Evolutionary conservation across 2,113 vertebrate genomes (phyloP).

Genomic region (Serinus canaria): DNA sequence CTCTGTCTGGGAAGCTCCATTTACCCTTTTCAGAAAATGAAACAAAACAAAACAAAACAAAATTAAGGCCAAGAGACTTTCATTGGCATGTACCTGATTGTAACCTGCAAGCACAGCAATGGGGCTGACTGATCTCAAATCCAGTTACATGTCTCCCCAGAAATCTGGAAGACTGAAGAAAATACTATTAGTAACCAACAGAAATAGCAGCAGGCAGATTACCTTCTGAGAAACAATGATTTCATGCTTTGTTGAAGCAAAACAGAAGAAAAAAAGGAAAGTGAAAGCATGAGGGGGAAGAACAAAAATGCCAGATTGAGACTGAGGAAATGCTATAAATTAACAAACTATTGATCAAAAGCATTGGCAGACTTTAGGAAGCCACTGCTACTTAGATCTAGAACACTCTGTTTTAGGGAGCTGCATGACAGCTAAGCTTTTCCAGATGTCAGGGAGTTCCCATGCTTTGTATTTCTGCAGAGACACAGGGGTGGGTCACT

Average conservation of each 20-base stretch:
- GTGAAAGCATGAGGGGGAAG: neutral
- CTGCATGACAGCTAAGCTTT: neutral
- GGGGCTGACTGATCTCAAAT: neutral
- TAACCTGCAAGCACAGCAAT: neutral
- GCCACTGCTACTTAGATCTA: neutral
- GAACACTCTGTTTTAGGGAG: neutral
- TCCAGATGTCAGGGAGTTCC: neutral
- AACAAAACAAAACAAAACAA: neutral
- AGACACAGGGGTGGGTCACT: neutral
- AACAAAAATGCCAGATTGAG: neutral
- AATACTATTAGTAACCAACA: neutral
- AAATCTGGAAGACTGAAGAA: neutral
- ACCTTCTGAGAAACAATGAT: slow-evolving; percentile 12
- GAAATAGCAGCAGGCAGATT: neutral
- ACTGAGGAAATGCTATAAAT: neutral
- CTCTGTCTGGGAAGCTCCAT: neutral
- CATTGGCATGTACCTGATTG: neutral
- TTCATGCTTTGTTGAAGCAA: slow-evolving; percentile 21
- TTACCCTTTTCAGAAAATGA: neutral
- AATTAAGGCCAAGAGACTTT: neutral
- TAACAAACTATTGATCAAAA: neutral
- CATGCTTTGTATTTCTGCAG: neutral
- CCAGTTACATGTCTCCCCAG: neutral
- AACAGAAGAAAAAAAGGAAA: neutral
- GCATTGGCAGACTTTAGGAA: neutral